A percentile compares a stretch with the other conserved stretches of the same genome.
Evolutionary conservation across 2,888 invertebrate species (phyloP).

Genomic region (Phyllotreta striolata): DNA sequence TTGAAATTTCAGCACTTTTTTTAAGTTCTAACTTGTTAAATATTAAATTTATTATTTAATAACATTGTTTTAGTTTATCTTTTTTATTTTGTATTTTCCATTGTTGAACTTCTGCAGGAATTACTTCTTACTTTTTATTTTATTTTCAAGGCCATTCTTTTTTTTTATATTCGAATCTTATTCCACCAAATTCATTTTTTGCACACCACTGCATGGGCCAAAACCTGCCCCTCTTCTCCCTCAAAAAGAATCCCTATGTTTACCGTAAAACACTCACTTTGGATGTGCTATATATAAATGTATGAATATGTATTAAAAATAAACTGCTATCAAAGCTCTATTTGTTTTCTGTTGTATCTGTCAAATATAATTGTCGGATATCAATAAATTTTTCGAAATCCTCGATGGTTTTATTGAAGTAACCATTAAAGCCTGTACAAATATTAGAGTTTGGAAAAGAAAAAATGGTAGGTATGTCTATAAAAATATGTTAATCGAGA

Average conservation of each 20-base stretch:
- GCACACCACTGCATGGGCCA: constrained; percentile 60
- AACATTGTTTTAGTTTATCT: constrained; percentile 59
- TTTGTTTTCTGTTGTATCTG: constrained; percentile 64
- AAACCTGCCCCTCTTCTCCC: constrained; percentile 51
- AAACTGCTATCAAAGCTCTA: constrained; percentile 63
- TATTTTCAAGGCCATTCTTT: constrained; percentile 34
- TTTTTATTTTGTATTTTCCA: constrained; percentile 56
- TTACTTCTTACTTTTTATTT: constrained; percentile 51
- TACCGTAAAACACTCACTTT: constrained; percentile 62
- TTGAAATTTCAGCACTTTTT: constrained; percentile 57
- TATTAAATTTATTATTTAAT: constrained; percentile 61
- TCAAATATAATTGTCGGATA: constrained; percentile 62
- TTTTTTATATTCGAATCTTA: constrained; percentile 52
- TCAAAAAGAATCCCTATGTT: constrained; percentile 52
- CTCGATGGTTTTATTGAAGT: constrained; percentile 12
- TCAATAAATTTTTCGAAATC: constrained; percentile 63
- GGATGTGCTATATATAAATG: constrained; percentile 65
- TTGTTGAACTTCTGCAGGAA: constrained; percentile 49
- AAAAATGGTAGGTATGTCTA: no score
- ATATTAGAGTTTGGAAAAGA: neutral
- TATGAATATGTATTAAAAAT: constrained; percentile 64
- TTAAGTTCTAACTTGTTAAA: constrained; percentile 62
- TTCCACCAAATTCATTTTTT: constrained; percentile 57
- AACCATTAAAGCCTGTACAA: neutral
- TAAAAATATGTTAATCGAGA: no score